Evolutionary conservation across 2,888 invertebrate species (phyloP), one percentile per base, ranked within the genome.

Genomic region (Coecobrya sp.): DNA sequence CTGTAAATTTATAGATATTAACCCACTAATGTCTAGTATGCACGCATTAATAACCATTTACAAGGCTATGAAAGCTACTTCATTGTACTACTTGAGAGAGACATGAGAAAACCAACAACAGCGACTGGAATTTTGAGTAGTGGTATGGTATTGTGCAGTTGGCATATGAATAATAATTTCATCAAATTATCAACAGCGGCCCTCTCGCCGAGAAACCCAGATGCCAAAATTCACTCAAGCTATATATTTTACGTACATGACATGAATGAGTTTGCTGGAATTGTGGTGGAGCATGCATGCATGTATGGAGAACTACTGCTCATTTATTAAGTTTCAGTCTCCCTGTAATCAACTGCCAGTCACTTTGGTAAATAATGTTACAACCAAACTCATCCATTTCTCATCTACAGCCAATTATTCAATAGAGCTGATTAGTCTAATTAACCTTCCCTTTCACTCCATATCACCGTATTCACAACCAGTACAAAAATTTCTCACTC

Each of bases 91-190:
- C 81, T 88, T n/a, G n/a, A n/a, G n/a, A n/a, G n/a, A n/a, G 88
- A 55, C 82, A 82, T 70, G 10, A 25, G 42, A 70, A 82, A 89
- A 70, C 89, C 82, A 82, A 65, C 19, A 81, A n/a, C 30, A 49
- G 76, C 10, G 73, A 25, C 42, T 59, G 27, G 52, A 79, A 81
- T 70, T 89, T 89, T 82, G 89, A 89, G 55, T 68, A n/a, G 42
- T 79, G 89, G 59, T 68, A 25, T 62, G 62, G 45, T 25, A 85
- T 70, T 90, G 84, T 90, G 89, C 62, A 85, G 27, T 90, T 84
- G 89, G 89, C 88, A 88, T 68, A 89, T 73, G 76, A 90, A 85
- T 90, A 90, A 90, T 91, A 91, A 91, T 91, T 91, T 86, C 65
- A 91, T 91, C 91, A 86, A 86, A 68, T 79, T 86, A 91, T 90